Conservation (phyloP, 2,888 invertebrate genomes). For the Cheilosia impressa region DNA sequence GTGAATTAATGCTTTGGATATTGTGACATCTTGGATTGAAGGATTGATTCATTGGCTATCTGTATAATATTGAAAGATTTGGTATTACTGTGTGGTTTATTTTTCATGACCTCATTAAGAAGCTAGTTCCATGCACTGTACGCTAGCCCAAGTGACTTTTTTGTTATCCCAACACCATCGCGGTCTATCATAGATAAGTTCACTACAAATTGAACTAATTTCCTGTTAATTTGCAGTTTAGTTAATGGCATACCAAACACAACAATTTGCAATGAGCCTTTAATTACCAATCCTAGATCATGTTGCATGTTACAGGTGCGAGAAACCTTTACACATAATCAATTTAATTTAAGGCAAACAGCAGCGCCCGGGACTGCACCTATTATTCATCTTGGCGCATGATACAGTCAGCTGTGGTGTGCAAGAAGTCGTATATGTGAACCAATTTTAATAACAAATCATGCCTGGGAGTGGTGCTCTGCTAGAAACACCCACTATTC, state of each 20-base stretch:
- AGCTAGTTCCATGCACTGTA: no score
- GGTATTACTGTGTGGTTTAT: background rate
- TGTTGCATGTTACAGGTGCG: background rate
- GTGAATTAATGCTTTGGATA: background rate
- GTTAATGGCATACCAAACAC: no score
- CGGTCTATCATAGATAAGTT: no score
- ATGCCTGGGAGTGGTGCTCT: constrained; percentile 57
- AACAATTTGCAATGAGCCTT: no score
- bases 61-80: background rate
- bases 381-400: constrained; percentile 33
- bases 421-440: constrained; percentile 25
- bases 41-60: constrained; percentile 1
- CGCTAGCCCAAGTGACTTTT: no score
- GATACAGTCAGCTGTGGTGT: constrained; percentile 14
- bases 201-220: no score
- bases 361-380: constrained; percentile 49
- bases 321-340: constrained; percentile 40
- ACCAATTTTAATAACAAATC: constrained; percentile 43
- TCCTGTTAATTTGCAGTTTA: no score
- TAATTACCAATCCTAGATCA: background rate
- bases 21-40: background rate
- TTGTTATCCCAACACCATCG: no score
- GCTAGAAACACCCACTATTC: constrained; percentile 45
- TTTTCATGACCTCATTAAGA: background rate
- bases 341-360: constrained; percentile 23